A percentile compares a stretch with the other conserved stretches of the same genome.
These are phyloP conservation scores for Hoplodrina ambigua DNA, from an alignment of 2,888 invertebrate species.

Conservation along the genomic window DNA sequence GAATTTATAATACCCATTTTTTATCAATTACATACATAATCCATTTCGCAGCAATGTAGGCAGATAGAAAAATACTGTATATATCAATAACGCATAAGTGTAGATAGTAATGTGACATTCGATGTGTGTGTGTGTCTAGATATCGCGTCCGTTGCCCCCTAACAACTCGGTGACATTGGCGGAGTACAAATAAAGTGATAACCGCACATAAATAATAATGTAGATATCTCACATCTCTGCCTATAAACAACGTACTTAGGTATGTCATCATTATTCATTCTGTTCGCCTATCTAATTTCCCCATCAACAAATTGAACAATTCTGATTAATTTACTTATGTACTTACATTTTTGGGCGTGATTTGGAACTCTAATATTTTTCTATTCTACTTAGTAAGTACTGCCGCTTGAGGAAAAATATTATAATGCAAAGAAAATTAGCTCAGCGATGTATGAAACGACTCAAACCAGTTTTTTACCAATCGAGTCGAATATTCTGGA, in stretches of 20 bases:
- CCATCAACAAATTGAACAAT: slow-evolving; percentile 35
- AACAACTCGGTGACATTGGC: slow-evolving; percentile 90
- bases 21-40: slow-evolving; percentile 78
- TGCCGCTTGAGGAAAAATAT: slow-evolving; percentile 43
- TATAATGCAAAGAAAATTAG: slow-evolving; percentile 52
- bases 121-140: slow-evolving; percentile 80
- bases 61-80: slow-evolving; percentile 71
- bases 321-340: slow-evolving; percentile 15
- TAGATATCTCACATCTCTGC: slow-evolving; percentile 69
- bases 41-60: slow-evolving; percentile 74
- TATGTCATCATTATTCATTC: slow-evolving; percentile 65
- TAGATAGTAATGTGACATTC: slow-evolving; percentile 70
- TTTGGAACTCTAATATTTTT: slow-evolving; percentile 18
- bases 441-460: slow-evolving; percentile 55
- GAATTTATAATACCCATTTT: slow-evolving; percentile 81
- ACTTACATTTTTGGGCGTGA: slow-evolving; percentile 8
- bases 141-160: slow-evolving; percentile 88
- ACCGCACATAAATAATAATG: slow-evolving; percentile 81
- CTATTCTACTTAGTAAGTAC: slow-evolving; percentile 7
- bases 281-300: slow-evolving; percentile 50
- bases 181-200: slow-evolving; percentile 87
- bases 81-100: slow-evolving; percentile 68
- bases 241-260: slow-evolving; percentile 65
- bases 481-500: slow-evolving; percentile 63
- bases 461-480: slow-evolving; percentile 54